These are phyloP conservation scores for Lepus oiostolus DNA, from an alignment of 2,797 vertebrate species.

Conservation along the genomic window DNA sequence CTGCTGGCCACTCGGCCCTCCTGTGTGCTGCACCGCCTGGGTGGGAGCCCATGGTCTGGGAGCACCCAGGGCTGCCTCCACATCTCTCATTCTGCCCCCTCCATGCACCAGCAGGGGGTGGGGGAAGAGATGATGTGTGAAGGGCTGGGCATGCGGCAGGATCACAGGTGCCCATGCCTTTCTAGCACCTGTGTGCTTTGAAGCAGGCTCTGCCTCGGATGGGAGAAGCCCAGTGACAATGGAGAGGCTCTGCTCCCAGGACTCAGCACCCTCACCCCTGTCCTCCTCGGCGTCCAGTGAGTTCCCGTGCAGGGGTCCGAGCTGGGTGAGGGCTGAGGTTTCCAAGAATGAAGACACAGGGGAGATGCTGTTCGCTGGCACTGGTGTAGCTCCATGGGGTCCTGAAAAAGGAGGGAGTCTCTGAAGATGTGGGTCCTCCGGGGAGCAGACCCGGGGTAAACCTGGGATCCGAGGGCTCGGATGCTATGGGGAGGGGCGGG, in stretches of 20 bases:
- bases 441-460: neutral
- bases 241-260: slow-evolving; percentile 87
- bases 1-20: rapidly evolving
- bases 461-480: too few relatives aligned
- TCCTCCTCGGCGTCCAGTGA: slow-evolving; percentile 90
- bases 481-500: too few relatives aligned
- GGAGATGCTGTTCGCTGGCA: neutral
- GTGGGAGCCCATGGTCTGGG: too few relatives aligned
- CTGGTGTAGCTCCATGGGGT: neutral
- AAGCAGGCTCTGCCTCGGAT: slow-evolving; percentile 87
- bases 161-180: rapidly evolving
- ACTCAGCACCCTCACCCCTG: slow-evolving; percentile 88
- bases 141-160: rapidly evolving
- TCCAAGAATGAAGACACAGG: too few relatives aligned
- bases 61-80: neutral
- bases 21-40: neutral
- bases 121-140: neutral
- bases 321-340: too few relatives aligned
- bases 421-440: too few relatives aligned
- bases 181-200: neutral
- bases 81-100: too few relatives aligned
- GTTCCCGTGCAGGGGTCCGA: neutral
- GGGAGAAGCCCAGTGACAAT: slow-evolving; percentile 88
- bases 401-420: neutral
- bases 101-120: too few relatives aligned